Evolutionary conservation across 2,797 vertebrate genomes (phyloP).

Genomic region (Lutjanus argentimaculatus): DNA sequence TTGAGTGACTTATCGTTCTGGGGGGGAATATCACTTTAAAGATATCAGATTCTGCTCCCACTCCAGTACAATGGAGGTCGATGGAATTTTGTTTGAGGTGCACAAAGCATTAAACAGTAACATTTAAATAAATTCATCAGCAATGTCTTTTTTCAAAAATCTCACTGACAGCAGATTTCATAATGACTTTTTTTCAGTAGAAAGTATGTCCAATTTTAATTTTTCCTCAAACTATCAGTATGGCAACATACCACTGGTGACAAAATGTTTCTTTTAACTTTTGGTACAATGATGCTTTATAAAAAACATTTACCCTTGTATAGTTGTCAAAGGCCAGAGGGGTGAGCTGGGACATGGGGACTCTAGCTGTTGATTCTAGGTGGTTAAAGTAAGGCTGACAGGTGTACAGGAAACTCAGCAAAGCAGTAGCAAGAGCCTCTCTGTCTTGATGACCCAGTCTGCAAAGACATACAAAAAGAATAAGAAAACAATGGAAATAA

Average conservation of each 20-base stretch:
- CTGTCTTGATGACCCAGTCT: slow-evolving; percentile 78
- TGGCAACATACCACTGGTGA: neutral
- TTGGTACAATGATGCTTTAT: too few species aligned
- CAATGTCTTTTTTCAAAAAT: neutral
- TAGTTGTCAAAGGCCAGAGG: slow-evolving; percentile 66
- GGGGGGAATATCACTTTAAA: too few species aligned
- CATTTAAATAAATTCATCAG: neutral
- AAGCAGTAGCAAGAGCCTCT: slow-evolving; percentile 69
- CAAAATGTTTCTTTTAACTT: neutral
- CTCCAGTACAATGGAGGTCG: neutral
- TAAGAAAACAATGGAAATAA: neutral
- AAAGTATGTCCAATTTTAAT: neutral
- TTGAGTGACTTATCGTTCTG: too few species aligned
- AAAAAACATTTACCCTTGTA: slow-evolving; percentile 72
- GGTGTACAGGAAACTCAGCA: slow-evolving; percentile 83
- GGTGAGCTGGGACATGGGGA: slow-evolving; percentile 42
- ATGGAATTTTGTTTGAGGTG: neutral
- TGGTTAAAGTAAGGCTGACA: slow-evolving; percentile 88
- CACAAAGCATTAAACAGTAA: neutral
- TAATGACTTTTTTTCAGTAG: neutral
- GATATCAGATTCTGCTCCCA: neutral
- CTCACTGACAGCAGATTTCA: neutral
- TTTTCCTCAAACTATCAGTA: neutral
- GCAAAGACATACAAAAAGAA: slow-evolving; percentile 15
- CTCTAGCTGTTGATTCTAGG: slow-evolving; percentile 85